phyloP scores from a whole-genome alignment of 2,888 invertebrate genomes.

The Mallateleia sp. region DNA sequence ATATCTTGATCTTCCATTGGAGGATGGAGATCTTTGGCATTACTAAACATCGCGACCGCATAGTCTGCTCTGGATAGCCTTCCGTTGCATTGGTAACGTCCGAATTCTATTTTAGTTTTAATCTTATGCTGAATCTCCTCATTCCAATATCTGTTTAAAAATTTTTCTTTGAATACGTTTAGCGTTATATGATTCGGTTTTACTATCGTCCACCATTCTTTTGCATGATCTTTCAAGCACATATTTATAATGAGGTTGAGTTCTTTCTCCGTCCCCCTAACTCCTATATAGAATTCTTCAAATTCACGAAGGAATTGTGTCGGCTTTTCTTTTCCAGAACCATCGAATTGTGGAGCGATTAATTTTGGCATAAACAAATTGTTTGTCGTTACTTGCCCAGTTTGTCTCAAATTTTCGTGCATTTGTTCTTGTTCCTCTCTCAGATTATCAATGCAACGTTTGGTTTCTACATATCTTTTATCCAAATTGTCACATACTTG shows the following conservation, averaged over 20 bases:
- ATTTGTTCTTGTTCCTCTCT: no score
- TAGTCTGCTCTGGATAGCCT: not conserved
- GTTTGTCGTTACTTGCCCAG: no score
- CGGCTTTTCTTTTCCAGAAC: no score
- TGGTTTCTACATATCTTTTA: no score
- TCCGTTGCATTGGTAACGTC: not conserved
- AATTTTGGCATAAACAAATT: no score
- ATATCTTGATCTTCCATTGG: constrained; percentile 21
- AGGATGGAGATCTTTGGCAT: constrained; percentile 17
- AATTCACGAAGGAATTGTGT: no score
- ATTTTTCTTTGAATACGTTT: not conserved
- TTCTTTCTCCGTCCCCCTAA: not conserved
- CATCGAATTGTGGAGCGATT: no score
- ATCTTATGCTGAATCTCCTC: constrained; percentile 28
- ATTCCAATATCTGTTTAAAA: constrained; percentile 16
- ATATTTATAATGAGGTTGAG: not conserved
- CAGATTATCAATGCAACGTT: no score
- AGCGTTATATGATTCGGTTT: not conserved
- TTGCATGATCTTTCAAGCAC: constrained; percentile 8
- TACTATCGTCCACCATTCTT: constrained; percentile 26
- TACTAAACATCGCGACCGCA: constrained; percentile 6
- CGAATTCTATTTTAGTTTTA: constrained; percentile 18
- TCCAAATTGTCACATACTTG: constrained; percentile 10
- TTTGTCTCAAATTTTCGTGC: no score
- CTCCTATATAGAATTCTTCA: no score